phyloP scores from a whole-genome alignment of 2,888 invertebrate species.

The Meliscaeva auricollis region DNA sequence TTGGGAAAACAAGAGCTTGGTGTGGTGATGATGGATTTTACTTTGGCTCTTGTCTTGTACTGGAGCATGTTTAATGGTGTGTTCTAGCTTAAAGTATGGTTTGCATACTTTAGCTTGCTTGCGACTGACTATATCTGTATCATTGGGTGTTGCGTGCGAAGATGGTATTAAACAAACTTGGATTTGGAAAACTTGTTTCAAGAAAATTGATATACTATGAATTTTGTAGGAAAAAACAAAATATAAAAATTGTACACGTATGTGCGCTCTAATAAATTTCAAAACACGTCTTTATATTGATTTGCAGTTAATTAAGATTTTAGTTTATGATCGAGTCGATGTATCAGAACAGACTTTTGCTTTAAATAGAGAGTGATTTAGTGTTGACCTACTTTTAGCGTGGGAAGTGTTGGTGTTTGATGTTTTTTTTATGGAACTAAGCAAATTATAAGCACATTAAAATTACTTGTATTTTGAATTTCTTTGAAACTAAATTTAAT shows the following conservation, averaged over 20 bases:
- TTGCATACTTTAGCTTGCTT: constrained; percentile 47
- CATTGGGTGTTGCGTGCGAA: constrained; percentile 56
- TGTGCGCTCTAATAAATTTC: constrained; percentile 48
- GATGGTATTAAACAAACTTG: constrained; percentile 56
- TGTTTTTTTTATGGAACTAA: too few relatives aligned
- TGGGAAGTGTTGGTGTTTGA: constrained; percentile 11
- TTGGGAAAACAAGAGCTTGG: constrained; percentile 44
- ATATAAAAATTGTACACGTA: background rate
- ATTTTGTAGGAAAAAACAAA: constrained; percentile 1
- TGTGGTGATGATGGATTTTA: constrained; percentile 47
- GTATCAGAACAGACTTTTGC: background rate
- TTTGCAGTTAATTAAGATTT: constrained; percentile 56
- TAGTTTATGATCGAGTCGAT: background rate
- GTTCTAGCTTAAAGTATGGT: constrained; percentile 38
- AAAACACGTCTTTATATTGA: constrained; percentile 40
- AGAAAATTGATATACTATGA: constrained; percentile 47
- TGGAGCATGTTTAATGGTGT: constrained; percentile 50
- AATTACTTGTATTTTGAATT: too few relatives aligned
- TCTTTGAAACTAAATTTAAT: too few relatives aligned
- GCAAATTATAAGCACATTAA: too few relatives aligned
- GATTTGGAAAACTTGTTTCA: constrained; percentile 48
- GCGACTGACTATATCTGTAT: background rate
- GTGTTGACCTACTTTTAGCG: constrained; percentile 54
- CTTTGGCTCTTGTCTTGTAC: constrained; percentile 10
- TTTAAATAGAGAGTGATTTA: constrained; percentile 34